Conservation (phyloP, 2,797 vertebrate genomes). For the Syncerus caffer region DNA sequence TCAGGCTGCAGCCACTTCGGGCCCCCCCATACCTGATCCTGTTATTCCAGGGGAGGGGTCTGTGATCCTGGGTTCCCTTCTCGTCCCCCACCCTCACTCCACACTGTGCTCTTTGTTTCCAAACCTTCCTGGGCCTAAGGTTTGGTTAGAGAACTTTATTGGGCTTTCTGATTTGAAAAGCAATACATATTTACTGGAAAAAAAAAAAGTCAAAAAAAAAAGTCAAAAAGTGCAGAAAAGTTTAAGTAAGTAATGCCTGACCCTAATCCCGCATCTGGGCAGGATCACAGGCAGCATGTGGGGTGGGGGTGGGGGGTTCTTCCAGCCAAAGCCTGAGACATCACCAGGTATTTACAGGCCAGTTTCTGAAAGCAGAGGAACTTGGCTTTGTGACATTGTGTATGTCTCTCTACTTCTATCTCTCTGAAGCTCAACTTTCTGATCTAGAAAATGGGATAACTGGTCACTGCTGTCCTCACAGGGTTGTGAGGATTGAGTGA, state of each 20-base stretch:
- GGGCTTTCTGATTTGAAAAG: conserved; percentile 30
- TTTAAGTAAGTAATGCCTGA: neutral
- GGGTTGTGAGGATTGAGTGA: neutral
- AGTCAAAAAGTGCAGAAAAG: neutral
- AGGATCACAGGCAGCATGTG: neutral
- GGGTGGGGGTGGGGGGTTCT: neutral
- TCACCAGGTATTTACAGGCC: neutral
- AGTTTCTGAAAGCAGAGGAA: neutral
- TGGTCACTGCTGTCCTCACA: neutral
- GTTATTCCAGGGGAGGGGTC: neutral
- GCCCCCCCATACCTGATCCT: neutral
- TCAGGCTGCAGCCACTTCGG: neutral
- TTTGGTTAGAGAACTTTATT: conserved; percentile 24
- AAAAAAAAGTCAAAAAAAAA: neutral
- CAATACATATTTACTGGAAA: neutral
- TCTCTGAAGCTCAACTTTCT: conserved; percentile 22
- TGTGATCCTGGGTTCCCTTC: neutral
- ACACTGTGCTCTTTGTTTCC: neutral
- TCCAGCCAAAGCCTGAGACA: neutral
- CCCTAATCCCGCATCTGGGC: neutral
- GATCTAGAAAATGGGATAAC: neutral
- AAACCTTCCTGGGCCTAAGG: neutral
- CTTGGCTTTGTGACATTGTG: neutral
- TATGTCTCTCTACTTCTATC: neutral
- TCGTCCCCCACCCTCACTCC: neutral